Conservation (phyloP, 2,888 invertebrate genomes). For the Linnaemya tessellans region DNA sequence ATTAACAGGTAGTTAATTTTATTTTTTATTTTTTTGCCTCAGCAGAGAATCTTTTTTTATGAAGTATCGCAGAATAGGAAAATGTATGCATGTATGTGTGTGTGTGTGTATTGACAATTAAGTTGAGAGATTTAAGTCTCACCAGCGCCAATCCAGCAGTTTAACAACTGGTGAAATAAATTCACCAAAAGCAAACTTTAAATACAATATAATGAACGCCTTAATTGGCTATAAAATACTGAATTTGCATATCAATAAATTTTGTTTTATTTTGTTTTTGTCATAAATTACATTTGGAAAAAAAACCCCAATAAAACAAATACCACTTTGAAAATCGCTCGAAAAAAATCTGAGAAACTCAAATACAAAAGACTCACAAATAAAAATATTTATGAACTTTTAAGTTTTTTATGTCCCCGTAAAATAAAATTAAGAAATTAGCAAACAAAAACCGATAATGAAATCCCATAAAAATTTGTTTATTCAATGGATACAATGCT, state of each 20-base stretch:
- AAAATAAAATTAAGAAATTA: neutral
- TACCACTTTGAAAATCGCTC: slow-evolving; percentile 10
- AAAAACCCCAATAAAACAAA: slow-evolving; percentile 45
- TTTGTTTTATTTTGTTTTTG: slow-evolving; percentile 59
- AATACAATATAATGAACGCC: slow-evolving; percentile 72
- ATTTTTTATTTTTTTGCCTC: slow-evolving; percentile 13
- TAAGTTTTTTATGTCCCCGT: neutral
- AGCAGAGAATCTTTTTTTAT: neutral
- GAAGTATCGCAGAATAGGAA: neutral
- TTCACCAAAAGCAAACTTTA: slow-evolving; percentile 64
- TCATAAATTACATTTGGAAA: slow-evolving; percentile 56
- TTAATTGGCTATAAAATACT: slow-evolving; percentile 74
- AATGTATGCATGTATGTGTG: neutral
- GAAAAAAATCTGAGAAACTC: slow-evolving; percentile 18
- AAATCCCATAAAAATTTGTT: neutral
- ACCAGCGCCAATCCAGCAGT: slow-evolving; percentile 62
- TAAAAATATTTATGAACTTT: slow-evolving; percentile 22
- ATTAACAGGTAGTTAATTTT: slow-evolving; percentile 56
- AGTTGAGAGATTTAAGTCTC: slow-evolving; percentile 58
- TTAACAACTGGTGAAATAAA: slow-evolving; percentile 68
- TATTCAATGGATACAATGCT: neutral
- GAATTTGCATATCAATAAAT: slow-evolving; percentile 74
- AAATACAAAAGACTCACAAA: slow-evolving; percentile 2
- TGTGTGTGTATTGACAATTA: slow-evolving; percentile 39
- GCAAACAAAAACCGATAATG: neutral